phyloP scores from a whole-genome alignment of 2,113 vertebrate species.

The Lamprologus lemairii region DNA sequence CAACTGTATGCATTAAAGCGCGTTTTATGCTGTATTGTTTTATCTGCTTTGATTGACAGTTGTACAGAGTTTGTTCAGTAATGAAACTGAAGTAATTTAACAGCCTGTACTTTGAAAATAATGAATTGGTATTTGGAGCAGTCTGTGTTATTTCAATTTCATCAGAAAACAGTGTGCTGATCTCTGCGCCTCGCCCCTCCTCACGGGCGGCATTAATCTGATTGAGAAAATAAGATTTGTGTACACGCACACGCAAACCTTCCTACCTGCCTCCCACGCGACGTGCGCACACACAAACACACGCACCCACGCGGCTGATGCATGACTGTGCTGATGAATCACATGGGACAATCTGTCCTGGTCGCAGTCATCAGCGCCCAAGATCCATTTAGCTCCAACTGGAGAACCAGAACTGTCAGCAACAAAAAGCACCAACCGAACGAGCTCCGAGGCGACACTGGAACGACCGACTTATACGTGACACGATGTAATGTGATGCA shows the following conservation, averaged over 20 bases:
- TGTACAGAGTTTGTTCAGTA: neutral
- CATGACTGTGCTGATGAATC: slow-evolving; percentile 43
- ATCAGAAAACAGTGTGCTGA: neutral
- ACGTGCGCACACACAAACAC: neutral
- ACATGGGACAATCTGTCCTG: slow-evolving; percentile 47
- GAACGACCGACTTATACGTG: neutral
- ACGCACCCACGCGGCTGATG: neutral
- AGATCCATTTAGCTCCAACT: slow-evolving; percentile 12
- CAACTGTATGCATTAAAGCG: neutral
- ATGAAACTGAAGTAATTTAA: neutral
- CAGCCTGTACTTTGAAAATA: neutral
- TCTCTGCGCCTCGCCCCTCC: neutral
- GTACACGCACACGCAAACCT: neutral
- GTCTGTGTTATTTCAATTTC: neutral
- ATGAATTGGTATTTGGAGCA: neutral
- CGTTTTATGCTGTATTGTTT: rapidly evolving
- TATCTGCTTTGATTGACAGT: neutral
- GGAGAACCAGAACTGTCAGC: slow-evolving; percentile 20
- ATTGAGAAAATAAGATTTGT: neutral
- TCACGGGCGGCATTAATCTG: neutral
- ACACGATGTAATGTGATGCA: neutral
- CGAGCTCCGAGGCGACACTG: neutral
- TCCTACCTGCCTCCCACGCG: neutral
- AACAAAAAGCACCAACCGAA: neutral
- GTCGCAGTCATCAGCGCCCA: slow-evolving; percentile 28